Conservation (phyloP, 2,797 vertebrate genomes). For the Macropodus opercularis region DNA sequence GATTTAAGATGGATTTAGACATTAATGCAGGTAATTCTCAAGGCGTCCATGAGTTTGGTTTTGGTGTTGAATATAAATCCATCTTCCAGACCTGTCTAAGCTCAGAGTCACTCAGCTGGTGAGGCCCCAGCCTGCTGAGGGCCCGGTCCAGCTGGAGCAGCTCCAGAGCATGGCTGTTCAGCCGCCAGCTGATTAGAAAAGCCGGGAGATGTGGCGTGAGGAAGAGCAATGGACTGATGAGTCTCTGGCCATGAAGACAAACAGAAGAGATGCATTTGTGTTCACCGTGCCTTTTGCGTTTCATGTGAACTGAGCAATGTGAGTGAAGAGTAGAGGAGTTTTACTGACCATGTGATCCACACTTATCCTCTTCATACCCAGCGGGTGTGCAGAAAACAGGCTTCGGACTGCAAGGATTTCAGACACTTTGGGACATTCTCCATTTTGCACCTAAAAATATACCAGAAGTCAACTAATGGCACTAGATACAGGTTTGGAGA, state of each 20-base stretch:
- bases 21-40: neutral
- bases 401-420: conserved; percentile 83
- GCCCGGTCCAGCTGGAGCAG: conserved; percentile 88
- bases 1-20: neutral
- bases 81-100: conserved; percentile 82
- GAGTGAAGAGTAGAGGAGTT: neutral
- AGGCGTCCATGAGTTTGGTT: too few species aligned
- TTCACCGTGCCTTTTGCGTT: neutral
- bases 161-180: conserved; percentile 84
- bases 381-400: conserved; percentile 83
- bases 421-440: conserved; percentile 78
- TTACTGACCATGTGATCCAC: conserved; percentile 86
- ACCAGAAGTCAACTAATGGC: neutral
- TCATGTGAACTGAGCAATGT: neutral
- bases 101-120: conserved; percentile 85
- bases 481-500: neutral
- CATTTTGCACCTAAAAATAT: conserved; percentile 81
- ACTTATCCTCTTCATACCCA: conserved; percentile 80
- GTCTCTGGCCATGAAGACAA: conserved; percentile 75
- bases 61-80: neutral
- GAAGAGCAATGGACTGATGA: conserved; percentile 87
- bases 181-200: conserved; percentile 81
- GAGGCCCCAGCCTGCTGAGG: conserved; percentile 82
- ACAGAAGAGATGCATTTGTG: conserved; percentile 3
- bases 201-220: conserved; percentile 86